These are phyloP conservation scores for Pangasianodon gigas DNA, from an alignment of 2,113 vertebrate genomes.

Conservation along the genomic window DNA sequence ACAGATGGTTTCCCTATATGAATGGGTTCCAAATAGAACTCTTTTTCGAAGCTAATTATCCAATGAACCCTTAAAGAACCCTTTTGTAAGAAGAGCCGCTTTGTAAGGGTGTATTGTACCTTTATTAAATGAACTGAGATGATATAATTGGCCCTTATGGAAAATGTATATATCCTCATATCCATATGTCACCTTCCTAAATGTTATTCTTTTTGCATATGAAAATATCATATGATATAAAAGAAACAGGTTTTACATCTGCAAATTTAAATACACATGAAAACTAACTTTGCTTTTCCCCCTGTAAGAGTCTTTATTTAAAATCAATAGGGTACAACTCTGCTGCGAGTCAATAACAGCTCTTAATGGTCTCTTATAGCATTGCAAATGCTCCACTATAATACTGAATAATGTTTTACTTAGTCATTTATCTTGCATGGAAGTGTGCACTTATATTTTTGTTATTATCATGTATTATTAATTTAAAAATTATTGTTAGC, in stretches of 20 bases:
- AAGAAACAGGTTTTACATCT: neutral
- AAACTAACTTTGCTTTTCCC: conserved; percentile 3
- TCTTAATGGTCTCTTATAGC: neutral
- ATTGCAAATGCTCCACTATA: neutral
- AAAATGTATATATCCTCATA: neutral
- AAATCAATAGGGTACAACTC: conserved; percentile 3
- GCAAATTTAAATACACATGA: conserved; percentile 1
- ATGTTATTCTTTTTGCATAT: neutral
- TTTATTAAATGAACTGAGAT: neutral
- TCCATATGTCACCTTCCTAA: neutral
- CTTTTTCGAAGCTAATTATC: neutral
- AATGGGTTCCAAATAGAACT: neutral
- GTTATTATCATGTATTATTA: neutral
- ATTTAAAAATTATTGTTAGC: neutral
- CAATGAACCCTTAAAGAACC: neutral
- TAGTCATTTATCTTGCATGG: neutral
- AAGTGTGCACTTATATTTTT: neutral
- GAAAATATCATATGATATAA: neutral
- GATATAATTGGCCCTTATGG: neutral
- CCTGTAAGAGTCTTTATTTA: neutral
- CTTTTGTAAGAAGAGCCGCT: neutral
- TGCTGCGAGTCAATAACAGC: neutral
- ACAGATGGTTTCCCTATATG: neutral
- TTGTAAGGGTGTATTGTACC: neutral
- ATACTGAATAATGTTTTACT: conserved; percentile 15